Conservation (phyloP, 1,140 invertebrate species). For the Manduca sexta region DNA sequence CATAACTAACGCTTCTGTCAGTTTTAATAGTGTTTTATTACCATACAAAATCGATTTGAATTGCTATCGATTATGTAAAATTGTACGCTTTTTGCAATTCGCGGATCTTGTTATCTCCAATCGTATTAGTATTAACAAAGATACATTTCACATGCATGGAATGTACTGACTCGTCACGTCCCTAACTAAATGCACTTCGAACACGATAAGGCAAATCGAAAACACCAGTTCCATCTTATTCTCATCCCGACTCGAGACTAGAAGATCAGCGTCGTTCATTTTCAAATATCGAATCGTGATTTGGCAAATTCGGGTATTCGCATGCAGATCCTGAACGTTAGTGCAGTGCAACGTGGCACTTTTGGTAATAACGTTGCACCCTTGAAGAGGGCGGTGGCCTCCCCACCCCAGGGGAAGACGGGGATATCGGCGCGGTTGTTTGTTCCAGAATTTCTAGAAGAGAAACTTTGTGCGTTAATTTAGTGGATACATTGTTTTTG, state of each 20-base stretch:
- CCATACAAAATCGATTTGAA: too few species aligned
- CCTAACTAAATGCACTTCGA: constrained; percentile 21
- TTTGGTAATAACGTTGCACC: constrained; percentile 19
- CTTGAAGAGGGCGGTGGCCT: constrained; percentile 2
- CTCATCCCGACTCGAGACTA: constrained; percentile 20
- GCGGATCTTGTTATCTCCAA: too few species aligned
- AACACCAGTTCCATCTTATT: constrained; percentile 23
- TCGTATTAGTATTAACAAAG: too few species aligned
- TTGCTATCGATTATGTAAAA: too few species aligned
- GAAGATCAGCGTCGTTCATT: constrained; percentile 25
- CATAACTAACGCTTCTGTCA: too few species aligned
- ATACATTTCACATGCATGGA: constrained; percentile 6
- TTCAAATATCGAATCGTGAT: constrained; percentile 29
- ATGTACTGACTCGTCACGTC: constrained; percentile 23
- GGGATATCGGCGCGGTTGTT: constrained; percentile 17
- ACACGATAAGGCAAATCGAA: constrained; percentile 26
- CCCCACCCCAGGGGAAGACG: constrained; percentile 5
- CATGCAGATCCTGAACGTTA: constrained; percentile 27
- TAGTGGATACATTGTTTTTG: constrained; percentile 9
- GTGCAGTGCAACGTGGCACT: constrained; percentile 24
- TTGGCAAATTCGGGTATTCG: constrained; percentile 37
- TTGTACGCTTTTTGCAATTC: too few species aligned
- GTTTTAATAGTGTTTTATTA: too few species aligned
- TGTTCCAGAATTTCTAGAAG: constrained; percentile 18
- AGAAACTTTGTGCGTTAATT: constrained; percentile 24